These are phyloP conservation scores for Daphoenositta chrysoptera DNA, from an alignment of 2,113 vertebrate genomes.

Conservation along the genomic window DNA sequence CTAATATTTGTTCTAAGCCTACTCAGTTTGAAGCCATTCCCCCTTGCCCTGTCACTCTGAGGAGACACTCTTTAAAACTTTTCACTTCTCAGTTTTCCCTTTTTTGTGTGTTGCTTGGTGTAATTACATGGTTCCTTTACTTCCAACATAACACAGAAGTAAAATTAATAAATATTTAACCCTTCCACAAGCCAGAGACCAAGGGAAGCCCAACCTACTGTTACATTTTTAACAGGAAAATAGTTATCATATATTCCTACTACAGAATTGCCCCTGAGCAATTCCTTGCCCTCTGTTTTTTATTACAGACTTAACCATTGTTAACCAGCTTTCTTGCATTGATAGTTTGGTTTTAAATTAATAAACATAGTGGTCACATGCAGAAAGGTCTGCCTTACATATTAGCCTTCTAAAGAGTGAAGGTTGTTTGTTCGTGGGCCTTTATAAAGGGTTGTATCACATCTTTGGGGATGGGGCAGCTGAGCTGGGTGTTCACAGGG, in stretches of 20 bases:
- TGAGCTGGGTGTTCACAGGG: neutral
- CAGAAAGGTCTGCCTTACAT: slow-evolving; percentile 46
- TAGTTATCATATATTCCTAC: slow-evolving; percentile 20
- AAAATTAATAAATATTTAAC: slow-evolving; percentile 47
- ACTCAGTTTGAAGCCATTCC: neutral
- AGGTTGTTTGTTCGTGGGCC: neutral
- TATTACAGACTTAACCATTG: slow-evolving; percentile 45
- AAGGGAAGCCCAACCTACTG: neutral
- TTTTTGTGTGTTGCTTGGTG: neutral
- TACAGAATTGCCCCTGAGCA: neutral
- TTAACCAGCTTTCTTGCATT: slow-evolving; percentile 49
- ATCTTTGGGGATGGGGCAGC: neutral
- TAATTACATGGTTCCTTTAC: neutral
- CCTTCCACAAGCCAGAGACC: neutral
- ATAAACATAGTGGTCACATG: slow-evolving; percentile 61
- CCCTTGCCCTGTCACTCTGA: neutral
- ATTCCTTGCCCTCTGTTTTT: slow-evolving; percentile 52
- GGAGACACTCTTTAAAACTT: neutral
- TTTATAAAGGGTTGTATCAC: neutral
- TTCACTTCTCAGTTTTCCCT: neutral
- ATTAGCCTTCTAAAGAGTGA: slow-evolving; percentile 42
- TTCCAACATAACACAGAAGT: neutral
- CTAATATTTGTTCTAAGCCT: neutral
- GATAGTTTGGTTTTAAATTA: slow-evolving; percentile 65
- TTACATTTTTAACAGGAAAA: slow-evolving; percentile 47